phyloP scores from a whole-genome alignment of 2,113 vertebrate species.

The Panthera tigris region DNA sequence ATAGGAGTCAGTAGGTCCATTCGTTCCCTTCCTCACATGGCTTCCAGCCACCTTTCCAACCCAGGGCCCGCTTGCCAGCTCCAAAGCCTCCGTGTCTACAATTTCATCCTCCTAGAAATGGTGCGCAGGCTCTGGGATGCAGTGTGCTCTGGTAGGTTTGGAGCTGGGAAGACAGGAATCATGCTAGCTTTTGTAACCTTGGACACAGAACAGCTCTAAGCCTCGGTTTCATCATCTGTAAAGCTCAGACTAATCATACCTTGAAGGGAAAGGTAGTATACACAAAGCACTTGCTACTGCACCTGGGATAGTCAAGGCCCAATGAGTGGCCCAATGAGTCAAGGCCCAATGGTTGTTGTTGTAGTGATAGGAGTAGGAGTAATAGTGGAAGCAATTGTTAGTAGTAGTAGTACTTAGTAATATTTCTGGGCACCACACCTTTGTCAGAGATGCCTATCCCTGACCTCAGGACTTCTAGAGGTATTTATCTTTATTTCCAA shows the following conservation, averaged over 20 bases:
- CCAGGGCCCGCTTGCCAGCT: neutral
- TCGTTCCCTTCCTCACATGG: neutral
- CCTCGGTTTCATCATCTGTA: slow-evolving; percentile 10
- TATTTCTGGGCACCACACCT: neutral
- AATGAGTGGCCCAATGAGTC: neutral
- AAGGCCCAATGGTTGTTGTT: neutral
- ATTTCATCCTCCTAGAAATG: neutral
- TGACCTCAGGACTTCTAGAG: neutral
- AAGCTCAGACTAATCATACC: neutral
- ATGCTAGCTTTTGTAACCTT: neutral
- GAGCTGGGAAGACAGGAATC: neutral
- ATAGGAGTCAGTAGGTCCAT: neutral
- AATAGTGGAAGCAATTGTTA: neutral
- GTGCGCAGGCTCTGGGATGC: neutral
- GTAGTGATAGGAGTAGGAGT: neutral
- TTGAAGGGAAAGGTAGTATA: slow-evolving; percentile 11
- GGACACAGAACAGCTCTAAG: neutral
- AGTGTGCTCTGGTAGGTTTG: neutral
- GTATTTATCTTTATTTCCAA: slow-evolving; percentile 21
- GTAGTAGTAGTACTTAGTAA: neutral
- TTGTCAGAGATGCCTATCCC: neutral
- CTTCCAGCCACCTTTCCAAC: slow-evolving; percentile 13
- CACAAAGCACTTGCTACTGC: neutral
- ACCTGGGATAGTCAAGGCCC: neutral
- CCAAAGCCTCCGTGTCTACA: slow-evolving; percentile 1